Evolutionary conservation across 1,140 invertebrate genomes (phyloP).

Genomic region (Ylistrum balloti): DNA sequence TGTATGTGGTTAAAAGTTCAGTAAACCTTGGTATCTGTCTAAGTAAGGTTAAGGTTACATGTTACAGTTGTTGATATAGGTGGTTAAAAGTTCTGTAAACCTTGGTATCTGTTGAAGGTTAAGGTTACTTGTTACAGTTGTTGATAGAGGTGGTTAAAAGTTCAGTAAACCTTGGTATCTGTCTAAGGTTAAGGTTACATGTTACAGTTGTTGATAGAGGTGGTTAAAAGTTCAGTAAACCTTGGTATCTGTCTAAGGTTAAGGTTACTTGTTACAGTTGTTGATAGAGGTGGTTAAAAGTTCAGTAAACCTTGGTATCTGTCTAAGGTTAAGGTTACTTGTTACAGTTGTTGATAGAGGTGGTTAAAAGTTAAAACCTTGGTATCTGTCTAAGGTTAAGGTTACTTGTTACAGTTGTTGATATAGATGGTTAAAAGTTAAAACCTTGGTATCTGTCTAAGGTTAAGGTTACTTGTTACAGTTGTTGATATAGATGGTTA

Average conservation of each 20-base stretch:
- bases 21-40: background rate
- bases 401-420: background rate
- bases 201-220: background rate
- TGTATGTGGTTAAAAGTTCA: background rate
- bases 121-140: background rate
- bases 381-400: background rate
- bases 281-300: background rate
- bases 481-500: background rate
- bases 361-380: background rate
- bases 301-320: background rate
- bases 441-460: background rate
- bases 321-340: background rate
- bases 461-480: background rate
- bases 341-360: background rate
- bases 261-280: background rate
- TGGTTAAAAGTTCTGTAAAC: background rate
- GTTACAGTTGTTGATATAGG: background rate
- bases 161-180: background rate
- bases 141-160: background rate
- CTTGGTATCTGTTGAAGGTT: background rate
- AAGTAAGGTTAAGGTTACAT: no score
- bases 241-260: background rate
- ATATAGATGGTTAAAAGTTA: background rate
- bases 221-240: background rate
- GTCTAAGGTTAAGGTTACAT: background rate